These are phyloP conservation scores for Hippoglossus hippoglossus DNA, from an alignment of 2,797 vertebrate species.

Conservation along the genomic window DNA sequence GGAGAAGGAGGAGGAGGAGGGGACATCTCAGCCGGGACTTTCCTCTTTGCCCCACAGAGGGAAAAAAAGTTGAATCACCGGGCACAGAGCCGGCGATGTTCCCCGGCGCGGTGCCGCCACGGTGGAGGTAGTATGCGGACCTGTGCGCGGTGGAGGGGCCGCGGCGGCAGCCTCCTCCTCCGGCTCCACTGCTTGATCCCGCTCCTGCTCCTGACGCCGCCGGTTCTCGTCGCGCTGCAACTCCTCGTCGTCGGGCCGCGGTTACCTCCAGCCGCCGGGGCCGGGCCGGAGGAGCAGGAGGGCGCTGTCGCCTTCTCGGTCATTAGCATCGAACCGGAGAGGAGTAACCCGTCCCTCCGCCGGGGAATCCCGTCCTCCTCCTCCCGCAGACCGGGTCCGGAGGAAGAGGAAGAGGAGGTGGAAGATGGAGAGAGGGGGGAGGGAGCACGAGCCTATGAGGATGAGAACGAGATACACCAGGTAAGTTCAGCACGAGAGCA, in stretches of 20 bases:
- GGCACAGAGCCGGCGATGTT: constrained; percentile 56
- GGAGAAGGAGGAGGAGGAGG: constrained; percentile 45
- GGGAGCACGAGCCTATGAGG: constrained; percentile 58
- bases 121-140: constrained; percentile 66
- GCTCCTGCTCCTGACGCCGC: constrained; percentile 62
- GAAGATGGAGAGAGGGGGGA: constrained; percentile 31
- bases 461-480: constrained; percentile 77
- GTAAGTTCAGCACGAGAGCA: constrained; percentile 41
- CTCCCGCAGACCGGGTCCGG: constrained; percentile 22
- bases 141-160: constrained; percentile 37
- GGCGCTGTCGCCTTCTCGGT: constrained; percentile 70
- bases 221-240: constrained; percentile 69
- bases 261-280: constrained; percentile 35
- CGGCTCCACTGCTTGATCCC: constrained; percentile 29
- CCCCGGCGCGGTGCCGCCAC: constrained; percentile 32
- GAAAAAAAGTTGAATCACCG: constrained; percentile 32
- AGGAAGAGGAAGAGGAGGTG: constrained; percentile 29
- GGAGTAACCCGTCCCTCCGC: constrained; percentile 10
- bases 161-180: constrained; percentile 31
- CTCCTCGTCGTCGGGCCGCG: constrained; percentile 64
- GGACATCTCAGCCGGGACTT: constrained; percentile 70
- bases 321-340: constrained; percentile 76
- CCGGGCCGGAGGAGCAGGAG: constrained; percentile 18
- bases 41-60: constrained; percentile 51
- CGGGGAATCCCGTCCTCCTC: constrained; percentile 5